Base-by-base conservation (phyloP, 1,140 invertebrate genomes). In the Plectrocnemia conspersa region DNA sequence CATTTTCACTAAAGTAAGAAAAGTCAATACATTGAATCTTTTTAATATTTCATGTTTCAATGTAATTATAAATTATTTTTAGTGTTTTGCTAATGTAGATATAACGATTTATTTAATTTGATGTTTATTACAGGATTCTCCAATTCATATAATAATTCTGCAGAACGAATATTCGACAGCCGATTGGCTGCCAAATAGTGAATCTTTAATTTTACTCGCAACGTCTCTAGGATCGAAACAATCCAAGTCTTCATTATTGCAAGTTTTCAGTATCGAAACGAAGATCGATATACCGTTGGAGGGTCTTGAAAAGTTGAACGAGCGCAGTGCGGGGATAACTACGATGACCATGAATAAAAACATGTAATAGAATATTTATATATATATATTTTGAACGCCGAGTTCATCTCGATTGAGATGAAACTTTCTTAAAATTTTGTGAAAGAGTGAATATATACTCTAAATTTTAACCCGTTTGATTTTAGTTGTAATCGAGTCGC, bases 401-500 rank as follows among this genome's bases (percentile, higher is more conserved):
- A 9, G 7, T 7, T 7, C 7, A 9, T 29, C 27, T 7, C 27
- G 7, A 29, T 29, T 29, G 13, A 7, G 7, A 29, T 29, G 27
- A 7, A 29, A 7, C 27, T 13, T 7, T 29, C 27, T 13, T 13
- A 9, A 29, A 29, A 29, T 29, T 29, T 29, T 13, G 13, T 29
- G 7, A 29, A 9, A 9, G 13, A 29, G 13, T 9, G 27, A 9
- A 29, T 45, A 15, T 47, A 16, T 15, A 3, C 2, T 27, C 13
- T 3, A 27, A 48, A 38, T 22, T 21, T 38, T 23, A 2, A 13
- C 36, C 6, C 24, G n/a, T 55, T 44, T 49, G 21, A 13, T 56
- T 56, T 33, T 40, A 56, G 54, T 29, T 18, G 22, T 10, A 56
- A 56, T 25, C 23, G 15, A 7, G 18, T 50, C 10, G 36, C 46